A percentile compares a stretch with the other conserved stretches of the same genome.
Conservation (phyloP, 2,888 invertebrate species). For the Lithophane ornitopus region DNA sequence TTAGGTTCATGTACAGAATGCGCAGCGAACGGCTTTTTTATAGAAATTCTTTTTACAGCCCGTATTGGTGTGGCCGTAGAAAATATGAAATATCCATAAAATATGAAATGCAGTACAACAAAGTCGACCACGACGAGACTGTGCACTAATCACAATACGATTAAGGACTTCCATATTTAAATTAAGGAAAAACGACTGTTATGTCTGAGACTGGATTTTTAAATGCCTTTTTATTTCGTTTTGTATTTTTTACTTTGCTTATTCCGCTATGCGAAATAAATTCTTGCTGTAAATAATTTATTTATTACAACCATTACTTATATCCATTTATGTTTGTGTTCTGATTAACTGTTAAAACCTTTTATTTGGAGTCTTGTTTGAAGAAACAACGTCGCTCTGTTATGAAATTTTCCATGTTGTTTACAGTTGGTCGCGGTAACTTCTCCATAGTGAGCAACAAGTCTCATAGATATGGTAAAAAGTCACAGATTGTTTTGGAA, state of each 20-base stretch:
- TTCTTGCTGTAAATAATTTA: constrained; percentile 30
- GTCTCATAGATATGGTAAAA: constrained; percentile 96
- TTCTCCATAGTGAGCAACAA: constrained; percentile 97
- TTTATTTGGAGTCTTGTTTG: constrained; percentile 3
- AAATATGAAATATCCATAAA: constrained; percentile 1
- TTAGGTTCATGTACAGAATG: not conserved
- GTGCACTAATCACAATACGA: not conserved
- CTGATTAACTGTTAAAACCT: constrained; percentile 28
- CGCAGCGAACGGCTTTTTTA: not conserved
- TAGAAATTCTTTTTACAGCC: not conserved
- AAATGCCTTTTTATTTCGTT: not conserved
- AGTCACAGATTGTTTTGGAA: constrained; percentile 89
- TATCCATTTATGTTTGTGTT: constrained; percentile 27
- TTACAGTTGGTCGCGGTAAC: constrained; percentile 95
- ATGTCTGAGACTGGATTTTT: constrained; percentile 25
- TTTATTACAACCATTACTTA: constrained; percentile 27
- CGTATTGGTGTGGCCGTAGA: not conserved
- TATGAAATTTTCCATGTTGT: constrained; percentile 30
- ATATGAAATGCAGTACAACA: constrained; percentile 4
- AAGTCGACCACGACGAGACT: not conserved
- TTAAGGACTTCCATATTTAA: not conserved
- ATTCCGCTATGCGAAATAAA: constrained; percentile 6
- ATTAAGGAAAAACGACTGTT: not conserved
- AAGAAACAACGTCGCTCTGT: not conserved
- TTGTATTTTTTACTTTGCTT: not conserved